Percentiles rank a stretch among this genome's conserved stretches.
These are phyloP conservation scores for Saturnia pavonia DNA, from an alignment of 2,888 invertebrate species.

Conservation along the genomic window DNA sequence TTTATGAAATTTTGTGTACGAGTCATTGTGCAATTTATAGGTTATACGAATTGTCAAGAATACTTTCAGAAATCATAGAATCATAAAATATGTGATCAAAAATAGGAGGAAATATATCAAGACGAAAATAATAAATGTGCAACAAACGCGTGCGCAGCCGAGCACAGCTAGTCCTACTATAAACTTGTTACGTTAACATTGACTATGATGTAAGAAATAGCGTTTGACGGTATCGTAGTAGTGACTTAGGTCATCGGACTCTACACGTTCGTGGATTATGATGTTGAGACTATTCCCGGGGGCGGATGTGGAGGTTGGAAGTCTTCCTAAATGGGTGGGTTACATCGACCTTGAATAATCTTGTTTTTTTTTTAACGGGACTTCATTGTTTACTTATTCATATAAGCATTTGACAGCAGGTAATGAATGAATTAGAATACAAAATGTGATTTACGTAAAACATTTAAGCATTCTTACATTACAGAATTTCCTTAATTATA, in stretches of 20 bases:
- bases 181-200: background rate
- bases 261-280: constrained; percentile 42
- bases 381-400: constrained; percentile 7
- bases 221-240: constrained; percentile 14
- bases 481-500: too few species aligned
- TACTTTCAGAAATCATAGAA: background rate
- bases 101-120: background rate
- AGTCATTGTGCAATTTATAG: background rate
- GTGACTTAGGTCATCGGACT: constrained; percentile 43
- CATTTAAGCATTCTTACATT: background rate
- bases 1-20: background rate
- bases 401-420: background rate
- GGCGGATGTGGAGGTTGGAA: constrained; percentile 49
- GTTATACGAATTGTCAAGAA: background rate
- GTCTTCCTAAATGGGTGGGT: constrained; percentile 30
- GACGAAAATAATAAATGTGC: background rate
- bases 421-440: background rate
- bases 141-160: background rate
- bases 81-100: background rate
- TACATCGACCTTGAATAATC: constrained; percentile 21
- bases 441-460: background rate
- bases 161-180: background rate
- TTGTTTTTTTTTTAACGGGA: background rate
- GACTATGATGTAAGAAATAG: background rate
- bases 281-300: constrained; percentile 46